Base-by-base conservation (phyloP, 2,113 vertebrate genomes). In the Xenopus tropicalis region DNA sequence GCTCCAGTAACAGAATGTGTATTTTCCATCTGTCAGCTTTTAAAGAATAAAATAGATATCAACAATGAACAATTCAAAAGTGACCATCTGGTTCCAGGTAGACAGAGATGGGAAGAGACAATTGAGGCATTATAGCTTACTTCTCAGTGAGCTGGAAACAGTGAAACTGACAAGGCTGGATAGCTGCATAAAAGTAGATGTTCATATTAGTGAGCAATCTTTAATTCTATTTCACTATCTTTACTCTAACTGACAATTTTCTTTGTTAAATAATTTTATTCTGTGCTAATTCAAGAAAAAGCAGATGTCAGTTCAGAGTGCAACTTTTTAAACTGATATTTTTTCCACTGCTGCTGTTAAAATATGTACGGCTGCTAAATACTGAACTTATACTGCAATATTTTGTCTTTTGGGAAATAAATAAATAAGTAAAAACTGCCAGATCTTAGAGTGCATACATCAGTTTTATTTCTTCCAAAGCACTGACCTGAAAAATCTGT, bases 401-500 rank as follows among this genome's bases (percentile, higher is more conserved):
- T 37, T 37, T 37, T 37, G 29, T 37, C 2, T 8, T 37, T 37
- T 37, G 29, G 29, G 29, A 7, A 37, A 37, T n/a, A 37, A 37
- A 37, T 37, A 37, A 37, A 37, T 37, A 37, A 61, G 7, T 64
- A 19, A 14, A 59, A 14, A n/a, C 1, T 10, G 25, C 1, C 21
- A 29, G 22, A 19, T 14, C 66, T 56, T n/a, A 10, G 12, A 23
- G 1, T 48, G 10, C 2, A 17, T 51, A 68, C 14, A 10, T 4
- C 22, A 54, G 57, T 76, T 71, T 52, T 70, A 11, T 21, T 12
- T 46, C 7, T 54, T 65, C 7, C 12, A 48, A 51, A 29, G 17
- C 63, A 73, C 83, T 89, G 59, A 93, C 93, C 86, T 92, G 90
- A 82, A 96, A 94, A 80, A 95, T 94, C 52, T 93, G 91, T 70